Evolutionary conservation across 2,113 vertebrate genomes (phyloP).

Genomic region (Zootoca vivipara): DNA sequence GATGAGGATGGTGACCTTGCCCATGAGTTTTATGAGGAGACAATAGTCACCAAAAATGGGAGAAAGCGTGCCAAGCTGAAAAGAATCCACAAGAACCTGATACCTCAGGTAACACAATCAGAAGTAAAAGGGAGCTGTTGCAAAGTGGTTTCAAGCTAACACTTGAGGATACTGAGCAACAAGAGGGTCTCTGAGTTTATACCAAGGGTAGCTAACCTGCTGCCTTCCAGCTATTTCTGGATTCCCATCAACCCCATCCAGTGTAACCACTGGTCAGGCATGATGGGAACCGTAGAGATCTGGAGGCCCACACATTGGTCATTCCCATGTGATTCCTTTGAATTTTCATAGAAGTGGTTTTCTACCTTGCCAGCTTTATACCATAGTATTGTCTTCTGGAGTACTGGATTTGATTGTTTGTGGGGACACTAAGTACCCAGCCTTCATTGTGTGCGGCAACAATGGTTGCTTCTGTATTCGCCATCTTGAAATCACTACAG

Average conservation of each 20-base stretch:
- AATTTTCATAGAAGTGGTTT: background rate
- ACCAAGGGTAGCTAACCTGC: background rate
- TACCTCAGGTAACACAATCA: slow-evolving; percentile 88
- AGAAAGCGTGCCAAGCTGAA: slow-evolving; percentile 95
- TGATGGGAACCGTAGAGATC: too few relatives aligned
- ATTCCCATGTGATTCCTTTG: background rate
- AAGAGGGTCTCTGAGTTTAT: background rate
- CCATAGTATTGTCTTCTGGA: too few relatives aligned
- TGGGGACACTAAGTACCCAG: background rate
- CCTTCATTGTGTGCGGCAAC: background rate
- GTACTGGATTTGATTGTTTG: background rate
- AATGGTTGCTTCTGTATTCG: background rate
- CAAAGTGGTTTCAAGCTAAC: background rate
- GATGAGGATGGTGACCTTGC: slow-evolving; percentile 98
- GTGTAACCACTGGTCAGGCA: too few relatives aligned
- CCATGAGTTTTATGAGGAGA: slow-evolving; percentile 98
- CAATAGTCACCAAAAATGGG: slow-evolving; percentile 95
- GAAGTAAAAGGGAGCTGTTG: background rate
- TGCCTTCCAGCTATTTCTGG: too few relatives aligned
- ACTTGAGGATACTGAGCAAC: background rate
- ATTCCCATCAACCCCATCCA: background rate
- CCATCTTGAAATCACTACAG: background rate
- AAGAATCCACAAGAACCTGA: slow-evolving; percentile 94
- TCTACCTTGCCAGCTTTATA: background rate
- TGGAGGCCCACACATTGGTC: too few relatives aligned